Conservation (phyloP, 2,113 vertebrate genomes). For the Arothron firmamentum region DNA sequence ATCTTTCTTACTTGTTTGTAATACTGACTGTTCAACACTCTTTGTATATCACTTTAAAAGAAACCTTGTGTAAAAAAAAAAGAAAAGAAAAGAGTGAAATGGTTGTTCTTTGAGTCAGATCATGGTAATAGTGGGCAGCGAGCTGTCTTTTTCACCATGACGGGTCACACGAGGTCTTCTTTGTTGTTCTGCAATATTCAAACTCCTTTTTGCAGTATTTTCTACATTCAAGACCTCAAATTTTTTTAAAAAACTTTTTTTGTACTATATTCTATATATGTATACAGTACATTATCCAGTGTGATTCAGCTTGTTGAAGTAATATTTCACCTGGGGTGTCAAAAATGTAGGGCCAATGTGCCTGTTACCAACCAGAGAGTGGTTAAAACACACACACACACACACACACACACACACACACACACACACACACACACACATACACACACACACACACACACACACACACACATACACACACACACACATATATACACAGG, state of each 20-base stretch:
- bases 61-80: slow-evolving; percentile 49
- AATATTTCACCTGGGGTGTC: slow-evolving; percentile 60
- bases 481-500: not conserved
- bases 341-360: slow-evolving; percentile 34
- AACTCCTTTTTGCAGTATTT: slow-evolving; percentile 74
- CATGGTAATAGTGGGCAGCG: slow-evolving; percentile 59
- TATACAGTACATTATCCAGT: slow-evolving; percentile 53
- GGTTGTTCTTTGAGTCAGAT: slow-evolving; percentile 62
- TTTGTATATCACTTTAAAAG: slow-evolving; percentile 74
- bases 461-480: not conserved
- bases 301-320: slow-evolving; percentile 56
- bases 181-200: slow-evolving; percentile 78
- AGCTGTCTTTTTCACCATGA: slow-evolving; percentile 57
- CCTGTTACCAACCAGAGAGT: slow-evolving; percentile 21
- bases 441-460: not conserved
- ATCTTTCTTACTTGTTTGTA: slow-evolving; percentile 76
- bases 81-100: slow-evolving; percentile 5
- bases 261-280: slow-evolving; percentile 65
- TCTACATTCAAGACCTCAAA: slow-evolving; percentile 63
- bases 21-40: slow-evolving; percentile 79
- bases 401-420: too few species aligned
- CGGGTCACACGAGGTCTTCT: slow-evolving; percentile 70
- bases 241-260: slow-evolving; percentile 68
- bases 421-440: not conserved
- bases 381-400: slow-evolving; percentile 17